Evolutionary conservation across 2,888 invertebrate species (phyloP).

Genomic region (Belgica antarctica): DNA sequence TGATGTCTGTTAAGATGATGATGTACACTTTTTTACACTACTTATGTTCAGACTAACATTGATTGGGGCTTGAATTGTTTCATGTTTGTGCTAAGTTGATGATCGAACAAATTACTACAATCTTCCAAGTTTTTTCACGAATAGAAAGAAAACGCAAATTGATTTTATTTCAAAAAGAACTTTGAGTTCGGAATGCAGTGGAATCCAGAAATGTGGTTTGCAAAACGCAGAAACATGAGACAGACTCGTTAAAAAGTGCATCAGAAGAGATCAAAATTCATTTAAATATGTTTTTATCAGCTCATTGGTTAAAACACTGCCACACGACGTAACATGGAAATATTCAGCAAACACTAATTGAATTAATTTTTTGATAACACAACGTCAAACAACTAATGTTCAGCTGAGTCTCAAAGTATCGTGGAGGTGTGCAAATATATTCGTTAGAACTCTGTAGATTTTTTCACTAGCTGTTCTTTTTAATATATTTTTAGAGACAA

Average conservation of each 20-base stretch:
- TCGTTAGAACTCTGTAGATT: neutral
- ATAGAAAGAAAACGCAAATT: neutral
- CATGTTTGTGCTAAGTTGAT: slow-evolving; percentile 19
- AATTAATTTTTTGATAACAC: slow-evolving; percentile 1
- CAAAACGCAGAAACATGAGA: neutral
- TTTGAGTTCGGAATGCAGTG: slow-evolving; percentile 34
- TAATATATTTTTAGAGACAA: neutral
- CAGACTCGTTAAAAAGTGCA: neutral
- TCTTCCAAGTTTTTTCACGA: slow-evolving; percentile 20
- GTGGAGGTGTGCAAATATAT: slow-evolving; percentile 10
- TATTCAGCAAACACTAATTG: slow-evolving; percentile 5
- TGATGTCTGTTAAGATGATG: neutral
- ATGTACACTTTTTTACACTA: slow-evolving; percentile 16
- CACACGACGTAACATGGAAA: neutral
- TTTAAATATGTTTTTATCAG: neutral
- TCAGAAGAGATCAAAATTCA: neutral
- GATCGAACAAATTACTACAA: slow-evolving; percentile 7
- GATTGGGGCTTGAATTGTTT: slow-evolving; percentile 20
- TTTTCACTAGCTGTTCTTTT: slow-evolving; percentile 5
- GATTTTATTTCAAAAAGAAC: neutral
- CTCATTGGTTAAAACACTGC: neutral
- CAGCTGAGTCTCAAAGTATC: slow-evolving; percentile 27
- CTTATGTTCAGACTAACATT: slow-evolving; percentile 17
- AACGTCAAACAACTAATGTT: neutral
- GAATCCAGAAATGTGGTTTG: slow-evolving; percentile 34